Percentiles rank a stretch among this genome's conserved stretches.
Conservation (phyloP, 1,140 invertebrate species). For the Drosophila santomea region DNA sequence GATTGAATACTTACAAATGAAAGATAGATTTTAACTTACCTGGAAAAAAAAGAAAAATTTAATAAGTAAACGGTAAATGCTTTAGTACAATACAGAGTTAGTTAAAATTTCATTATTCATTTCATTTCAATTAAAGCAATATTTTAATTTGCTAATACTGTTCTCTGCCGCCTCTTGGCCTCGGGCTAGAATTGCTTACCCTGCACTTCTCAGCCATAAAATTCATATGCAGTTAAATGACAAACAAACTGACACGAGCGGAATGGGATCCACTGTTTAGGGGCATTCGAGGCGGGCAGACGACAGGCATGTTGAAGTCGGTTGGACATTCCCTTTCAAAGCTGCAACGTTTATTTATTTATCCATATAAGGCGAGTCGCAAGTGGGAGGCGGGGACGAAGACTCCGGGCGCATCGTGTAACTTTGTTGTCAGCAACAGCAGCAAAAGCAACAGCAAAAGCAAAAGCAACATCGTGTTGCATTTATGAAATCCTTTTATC, state of each 20-base stretch:
- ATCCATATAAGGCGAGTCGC: constrained; percentile 30
- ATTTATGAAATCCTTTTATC: constrained; percentile 82
- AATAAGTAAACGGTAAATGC: neutral
- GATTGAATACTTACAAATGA: constrained; percentile 8
- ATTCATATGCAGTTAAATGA: constrained; percentile 47
- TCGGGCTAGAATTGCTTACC: neutral
- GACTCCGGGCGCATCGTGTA: constrained; percentile 55
- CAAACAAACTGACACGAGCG: constrained; percentile 43
- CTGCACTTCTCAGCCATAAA: constrained; percentile 3
- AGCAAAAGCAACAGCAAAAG: constrained; percentile 28
- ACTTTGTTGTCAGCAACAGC: constrained; percentile 70
- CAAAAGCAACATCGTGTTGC: constrained; percentile 60
- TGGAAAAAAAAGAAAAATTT: constrained; percentile 5
- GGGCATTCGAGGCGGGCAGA: constrained; percentile 15
- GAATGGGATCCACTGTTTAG: neutral
- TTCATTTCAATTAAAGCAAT: neutral
- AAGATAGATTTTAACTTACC: constrained; percentile 26
- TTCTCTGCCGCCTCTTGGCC: neutral
- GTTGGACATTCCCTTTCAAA: constrained; percentile 63
- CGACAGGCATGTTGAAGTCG: constrained; percentile 69
- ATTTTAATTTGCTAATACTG: constrained; percentile 1
- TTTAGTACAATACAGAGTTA: no score
- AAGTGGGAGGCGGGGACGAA: neutral
- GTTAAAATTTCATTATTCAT: no score
- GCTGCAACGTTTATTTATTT: constrained; percentile 73